A percentile compares a stretch with the other conserved stretches of the same genome.
These are phyloP conservation scores for Brachionus manjavacas DNA, from an alignment of 1,140 invertebrate genomes.

Conservation along the genomic window DNA sequence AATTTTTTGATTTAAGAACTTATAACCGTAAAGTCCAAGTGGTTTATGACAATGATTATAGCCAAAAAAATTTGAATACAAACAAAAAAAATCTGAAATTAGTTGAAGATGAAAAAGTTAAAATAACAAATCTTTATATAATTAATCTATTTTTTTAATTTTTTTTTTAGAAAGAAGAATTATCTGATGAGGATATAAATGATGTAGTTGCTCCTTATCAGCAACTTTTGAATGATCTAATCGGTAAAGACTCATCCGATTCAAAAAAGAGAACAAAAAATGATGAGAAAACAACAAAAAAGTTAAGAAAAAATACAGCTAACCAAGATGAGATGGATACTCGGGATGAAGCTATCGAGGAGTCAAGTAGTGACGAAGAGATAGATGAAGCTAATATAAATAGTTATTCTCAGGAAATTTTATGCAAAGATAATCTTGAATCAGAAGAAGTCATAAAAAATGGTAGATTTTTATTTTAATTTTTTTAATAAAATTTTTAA, in stretches of 20 bases:
- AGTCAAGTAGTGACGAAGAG: background rate
- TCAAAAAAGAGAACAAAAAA: background rate
- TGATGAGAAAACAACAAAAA: background rate
- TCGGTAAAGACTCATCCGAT: background rate
- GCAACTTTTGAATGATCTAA: background rate
- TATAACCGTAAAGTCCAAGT: background rate
- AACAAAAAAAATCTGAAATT: background rate
- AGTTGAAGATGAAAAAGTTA: no score
- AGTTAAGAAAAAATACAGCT: background rate
- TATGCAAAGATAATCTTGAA: slow-evolving; percentile 27
- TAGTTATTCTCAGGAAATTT: slow-evolving; percentile 12
- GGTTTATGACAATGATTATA: slow-evolving; percentile 11
- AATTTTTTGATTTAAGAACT: background rate
- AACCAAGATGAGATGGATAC: background rate
- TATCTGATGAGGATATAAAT: background rate
- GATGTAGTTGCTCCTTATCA: slow-evolving; percentile 17
- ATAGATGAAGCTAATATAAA: background rate
- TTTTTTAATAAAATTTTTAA: background rate
- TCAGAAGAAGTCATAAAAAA: slow-evolving; percentile 3
- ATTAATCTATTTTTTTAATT: no score
- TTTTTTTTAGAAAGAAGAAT: background rate
- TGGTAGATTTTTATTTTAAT: background rate
- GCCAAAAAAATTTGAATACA: background rate
- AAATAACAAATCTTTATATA: no score
- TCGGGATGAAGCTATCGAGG: background rate